Conservation (phyloP, 2,797 vertebrate genomes). For the Labroides dimidiatus region DNA sequence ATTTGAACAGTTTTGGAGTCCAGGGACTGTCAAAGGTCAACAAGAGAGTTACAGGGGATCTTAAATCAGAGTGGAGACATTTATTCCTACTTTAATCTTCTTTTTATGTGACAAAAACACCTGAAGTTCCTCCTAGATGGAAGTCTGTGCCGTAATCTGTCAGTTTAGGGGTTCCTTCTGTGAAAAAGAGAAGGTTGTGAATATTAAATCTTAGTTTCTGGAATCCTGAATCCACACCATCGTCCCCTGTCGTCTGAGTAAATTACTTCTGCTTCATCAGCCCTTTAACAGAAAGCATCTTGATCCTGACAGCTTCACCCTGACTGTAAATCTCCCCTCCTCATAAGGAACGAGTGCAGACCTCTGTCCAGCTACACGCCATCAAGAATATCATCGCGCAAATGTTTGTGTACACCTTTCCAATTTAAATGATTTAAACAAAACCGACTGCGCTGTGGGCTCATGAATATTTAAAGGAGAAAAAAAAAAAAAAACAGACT, state of each 20-base stretch:
- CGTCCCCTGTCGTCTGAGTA: neutral
- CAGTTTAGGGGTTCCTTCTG: no score
- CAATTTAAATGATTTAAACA: slow-evolving; percentile 31
- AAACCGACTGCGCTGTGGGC: slow-evolving; percentile 24
- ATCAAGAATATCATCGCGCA: slow-evolving; percentile 29
- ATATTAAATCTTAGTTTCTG: no score
- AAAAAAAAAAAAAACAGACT: slow-evolving; percentile 22
- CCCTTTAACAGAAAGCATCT: slow-evolving; percentile 2
- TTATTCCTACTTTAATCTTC: no score
- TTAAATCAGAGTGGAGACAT: no score
- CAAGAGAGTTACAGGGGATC: no score
- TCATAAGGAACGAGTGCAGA: neutral
- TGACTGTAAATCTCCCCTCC: slow-evolving; percentile 1
- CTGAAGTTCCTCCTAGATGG: no score
- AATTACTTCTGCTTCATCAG: neutral
- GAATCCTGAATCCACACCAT: neutral
- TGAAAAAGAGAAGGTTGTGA: no score
- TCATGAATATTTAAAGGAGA: slow-evolving; percentile 49
- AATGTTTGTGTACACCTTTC: slow-evolving; percentile 35
- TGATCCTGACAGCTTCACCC: slow-evolving; percentile 1
- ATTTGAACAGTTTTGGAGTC: no score
- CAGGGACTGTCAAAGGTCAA: no score
- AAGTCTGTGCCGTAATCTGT: no score
- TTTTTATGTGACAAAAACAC: no score
- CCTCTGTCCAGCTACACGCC: slow-evolving; percentile 1